Evolutionary conservation across 1,140 invertebrate species (phyloP).

Genomic region (Cherax quadricarinatus): DNA sequence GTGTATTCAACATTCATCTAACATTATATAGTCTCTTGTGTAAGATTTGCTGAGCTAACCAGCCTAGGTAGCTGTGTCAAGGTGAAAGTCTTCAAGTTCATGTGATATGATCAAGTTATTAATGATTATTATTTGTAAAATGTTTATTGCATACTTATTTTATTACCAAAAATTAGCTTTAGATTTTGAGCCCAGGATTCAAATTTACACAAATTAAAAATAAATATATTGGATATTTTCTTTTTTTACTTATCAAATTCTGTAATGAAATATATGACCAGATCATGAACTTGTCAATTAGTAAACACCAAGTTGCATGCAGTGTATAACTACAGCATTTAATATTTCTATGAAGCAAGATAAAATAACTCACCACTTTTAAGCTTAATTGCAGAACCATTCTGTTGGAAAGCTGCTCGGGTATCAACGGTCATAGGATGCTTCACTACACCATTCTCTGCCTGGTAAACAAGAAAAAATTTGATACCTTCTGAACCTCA

Average conservation of each 20-base stretch:
- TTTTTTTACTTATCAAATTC: too few relatives aligned
- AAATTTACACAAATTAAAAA: background rate
- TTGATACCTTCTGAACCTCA: too few relatives aligned
- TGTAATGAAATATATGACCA: background rate
- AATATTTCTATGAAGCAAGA: background rate
- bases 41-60: background rate
- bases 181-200: background rate
- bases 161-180: background rate
- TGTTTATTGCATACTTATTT: background rate
- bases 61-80: background rate
- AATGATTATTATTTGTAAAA: background rate
- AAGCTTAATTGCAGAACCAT: constrained; percentile 59
- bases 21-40: background rate
- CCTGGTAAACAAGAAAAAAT: constrained; percentile 8
- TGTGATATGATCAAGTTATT: background rate
- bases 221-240: background rate
- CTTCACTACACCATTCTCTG: constrained; percentile 26
- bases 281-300: background rate
- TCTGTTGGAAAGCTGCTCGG: constrained; percentile 36
- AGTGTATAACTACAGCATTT: background rate
- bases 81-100: background rate
- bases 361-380: constrained; percentile 39
- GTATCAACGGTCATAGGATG: background rate
- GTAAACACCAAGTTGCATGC: background rate
- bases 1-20: background rate